A percentile compares a stretch with the other conserved stretches of the same genome.
phyloP scores from a whole-genome alignment of 2,113 vertebrate species.

The Crocuta crocuta region DNA sequence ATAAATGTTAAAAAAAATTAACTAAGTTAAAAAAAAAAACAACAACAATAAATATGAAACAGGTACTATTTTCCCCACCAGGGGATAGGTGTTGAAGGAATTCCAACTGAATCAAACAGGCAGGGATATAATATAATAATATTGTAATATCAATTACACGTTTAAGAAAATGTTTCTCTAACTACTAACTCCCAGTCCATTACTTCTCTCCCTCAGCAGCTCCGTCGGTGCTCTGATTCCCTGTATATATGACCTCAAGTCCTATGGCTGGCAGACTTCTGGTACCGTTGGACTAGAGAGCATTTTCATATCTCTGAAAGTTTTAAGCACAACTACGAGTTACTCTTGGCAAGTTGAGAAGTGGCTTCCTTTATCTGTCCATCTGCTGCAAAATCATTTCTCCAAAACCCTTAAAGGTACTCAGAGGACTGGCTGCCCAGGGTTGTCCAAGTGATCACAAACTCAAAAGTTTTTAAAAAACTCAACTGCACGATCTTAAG shows the following conservation, averaged over 20 bases:
- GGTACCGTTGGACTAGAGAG: not conserved
- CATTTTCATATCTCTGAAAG: not conserved
- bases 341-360: not conserved
- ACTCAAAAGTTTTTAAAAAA: not conserved
- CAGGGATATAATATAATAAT: not conserved
- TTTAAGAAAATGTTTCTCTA: not conserved
- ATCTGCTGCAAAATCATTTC: not conserved
- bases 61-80: not conserved
- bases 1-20: too few relatives aligned
- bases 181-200: not conserved
- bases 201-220: not conserved
- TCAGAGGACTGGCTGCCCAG: not conserved
- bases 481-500: not conserved
- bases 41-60: not conserved
- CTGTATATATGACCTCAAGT: not conserved
- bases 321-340: not conserved
- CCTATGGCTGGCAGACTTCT: not conserved
- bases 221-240: not conserved
- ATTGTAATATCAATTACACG: not conserved
- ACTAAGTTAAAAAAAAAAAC: not conserved
- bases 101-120: not conserved
- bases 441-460: not conserved
- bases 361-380: not conserved
- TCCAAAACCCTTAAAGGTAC: not conserved
- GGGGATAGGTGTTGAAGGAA: not conserved